Conservation (phyloP, 1,140 invertebrate genomes). For the Zaprionus africanus region DNA sequence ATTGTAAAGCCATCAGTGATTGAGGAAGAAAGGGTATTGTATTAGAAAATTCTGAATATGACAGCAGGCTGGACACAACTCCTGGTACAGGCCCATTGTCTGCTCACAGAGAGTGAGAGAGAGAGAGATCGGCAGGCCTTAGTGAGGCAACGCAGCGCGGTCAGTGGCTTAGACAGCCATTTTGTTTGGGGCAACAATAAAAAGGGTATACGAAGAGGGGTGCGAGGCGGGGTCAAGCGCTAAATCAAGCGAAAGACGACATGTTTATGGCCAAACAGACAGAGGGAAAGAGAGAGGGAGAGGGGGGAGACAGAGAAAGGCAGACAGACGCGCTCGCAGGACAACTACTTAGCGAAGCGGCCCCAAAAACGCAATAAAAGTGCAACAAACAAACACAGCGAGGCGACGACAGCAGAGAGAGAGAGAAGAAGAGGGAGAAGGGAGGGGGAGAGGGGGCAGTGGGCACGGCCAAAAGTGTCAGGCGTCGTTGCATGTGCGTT, state of each 20-base stretch:
- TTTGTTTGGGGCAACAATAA: constrained; percentile 44
- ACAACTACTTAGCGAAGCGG: constrained; percentile 64
- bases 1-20: constrained; percentile 12
- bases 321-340: constrained; percentile 42
- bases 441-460: neutral
- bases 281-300: constrained; percentile 51
- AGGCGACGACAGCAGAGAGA: constrained; percentile 50
- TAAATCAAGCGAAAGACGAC: constrained; percentile 84
- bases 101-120: constrained; percentile 6
- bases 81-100: constrained; percentile 52
- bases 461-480: constrained; percentile 32
- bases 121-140: constrained; percentile 7
- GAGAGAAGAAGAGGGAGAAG: neutral
- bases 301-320: constrained; percentile 44
- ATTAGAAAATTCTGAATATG: constrained; percentile 29
- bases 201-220: constrained; percentile 5
- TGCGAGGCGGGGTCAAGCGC: constrained; percentile 28
- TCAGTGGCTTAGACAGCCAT: constrained; percentile 71
- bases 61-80: constrained; percentile 1
- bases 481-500: constrained; percentile 66
- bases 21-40: neutral
- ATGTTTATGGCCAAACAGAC: constrained; percentile 79
- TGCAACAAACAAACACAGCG: constrained; percentile 77
- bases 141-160: constrained; percentile 36
- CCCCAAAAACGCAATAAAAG: constrained; percentile 77